Base-by-base conservation (phyloP, 2,797 vertebrate species). In the Pelobates cultripes region DNA sequence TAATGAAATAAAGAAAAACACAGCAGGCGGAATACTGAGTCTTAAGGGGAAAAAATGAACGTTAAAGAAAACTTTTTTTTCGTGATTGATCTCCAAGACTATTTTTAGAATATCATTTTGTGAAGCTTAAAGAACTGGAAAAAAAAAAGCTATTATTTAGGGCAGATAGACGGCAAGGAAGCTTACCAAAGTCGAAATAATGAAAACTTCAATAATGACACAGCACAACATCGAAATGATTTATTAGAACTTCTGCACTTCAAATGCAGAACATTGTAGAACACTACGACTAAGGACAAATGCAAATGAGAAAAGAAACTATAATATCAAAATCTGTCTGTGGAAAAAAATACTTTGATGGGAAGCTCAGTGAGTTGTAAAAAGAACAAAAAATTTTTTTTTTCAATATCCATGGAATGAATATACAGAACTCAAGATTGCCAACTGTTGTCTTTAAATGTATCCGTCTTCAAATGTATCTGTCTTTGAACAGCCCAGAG, bases 91-190 rank as follows among this genome's bases (percentile, higher is more conserved):
- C 75, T 77, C 8, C n/a, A 43, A 68, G 68, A 5, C 61, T 77
- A 73, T 82, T 77, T 82, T 73, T 78, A 73, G 75, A 7, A 8
- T 60, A 66, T 9, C 4, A 57, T 71, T 60, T 67, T 63, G 73
- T 41, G 44, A 63, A 55, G 69, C 70, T 43, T 40, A 55, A 68
- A 71, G 67, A 43, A 44, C 17, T 79, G 43, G 7, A 57, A 73
- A 51, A 43, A 77, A 82, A 68, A 64, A 78, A 55, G 12, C 80
- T 73, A 77, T 82, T 82, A 77, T 78, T 82, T 82, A 78, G 75
- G 51, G 61, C 51, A 78, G 80, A 64, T 42, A 77, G 79, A 77
- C 44, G 77, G 75, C 61, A 73, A 60, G 75, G 14, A 82, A 78
- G 61, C 42, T n/a, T 5, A 71, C 55, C 68, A 78, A 77, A 82